Evolutionary conservation across 2,888 invertebrate genomes (phyloP), one percentile per base, ranked within the genome.

Genomic region (Mycalesis mineus): DNA sequence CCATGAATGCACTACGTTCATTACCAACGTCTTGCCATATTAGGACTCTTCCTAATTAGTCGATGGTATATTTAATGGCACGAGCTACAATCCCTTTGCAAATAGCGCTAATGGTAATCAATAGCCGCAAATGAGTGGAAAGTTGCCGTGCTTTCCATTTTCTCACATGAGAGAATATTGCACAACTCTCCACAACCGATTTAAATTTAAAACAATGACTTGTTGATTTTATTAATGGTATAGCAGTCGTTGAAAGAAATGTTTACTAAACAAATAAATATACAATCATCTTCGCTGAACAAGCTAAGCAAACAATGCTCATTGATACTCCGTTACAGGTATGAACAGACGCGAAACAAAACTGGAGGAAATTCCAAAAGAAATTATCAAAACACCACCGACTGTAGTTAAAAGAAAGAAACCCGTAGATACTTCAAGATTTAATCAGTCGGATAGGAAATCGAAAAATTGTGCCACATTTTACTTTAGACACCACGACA

Each of bases 401-500:
- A 85, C 87, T 11, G 89, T 89, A 0, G 77, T 90, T 14, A 91
- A 90, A 65, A 82, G 91, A 48, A 90, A 91, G 63, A 90, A 90
- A 65, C 89, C 90, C 68, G 83, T 90, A 42, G 89, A 92, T 78
- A 84, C 91, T 37, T 92, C 92, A 39, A 92, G 91, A 77, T 92
- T 91, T 75, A 93, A 92, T 74, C 91, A 94, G 68, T 93, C 95
- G 8, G 94, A 94, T 79, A 90, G 95, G 66, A 94, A 93, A 80
- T 95, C 95, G 14, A 95, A 95, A 79, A 96, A 96, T 78, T 92
- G 93, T 77, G 96, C 94, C 67, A 95, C 94, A 62, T 96, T 95
- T 82, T 96, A 96, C 84, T 96, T 95, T 82, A 94, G 92, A 79
- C 96, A 96, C 80, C 92, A 93, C 80, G 96, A 97, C 78, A 96